These are phyloP conservation scores for Mizuhopecten yessoensis DNA, from an alignment of 1,140 invertebrate genomes.

Conservation along the genomic window DNA sequence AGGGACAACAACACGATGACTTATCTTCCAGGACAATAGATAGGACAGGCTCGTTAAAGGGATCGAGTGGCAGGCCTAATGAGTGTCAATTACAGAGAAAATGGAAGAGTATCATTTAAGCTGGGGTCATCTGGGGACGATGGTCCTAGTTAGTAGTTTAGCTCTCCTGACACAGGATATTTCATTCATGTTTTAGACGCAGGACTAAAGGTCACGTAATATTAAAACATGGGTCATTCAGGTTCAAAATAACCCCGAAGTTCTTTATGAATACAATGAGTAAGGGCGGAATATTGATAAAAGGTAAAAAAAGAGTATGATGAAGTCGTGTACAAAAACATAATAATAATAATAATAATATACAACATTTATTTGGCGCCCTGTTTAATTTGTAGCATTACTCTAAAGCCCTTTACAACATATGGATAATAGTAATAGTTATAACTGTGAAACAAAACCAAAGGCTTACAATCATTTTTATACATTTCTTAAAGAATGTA, in stretches of 20 bases:
- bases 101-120: slow-evolving; percentile 32
- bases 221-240: not conserved
- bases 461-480: too few species aligned
- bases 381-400: too few species aligned
- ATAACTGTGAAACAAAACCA: too few species aligned
- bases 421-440: too few species aligned
- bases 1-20: not conserved
- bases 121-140: slow-evolving; percentile 22
- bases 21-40: not conserved
- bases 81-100: slow-evolving; percentile 34
- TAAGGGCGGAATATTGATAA: not conserved
- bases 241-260: not conserved
- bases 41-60: slow-evolving; percentile 31
- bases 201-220: not conserved
- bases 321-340: not conserved
- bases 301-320: too few species aligned
- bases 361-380: too few species aligned
- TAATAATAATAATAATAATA: too few species aligned
- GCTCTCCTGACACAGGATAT: not conserved
- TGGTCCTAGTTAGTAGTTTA: not conserved
- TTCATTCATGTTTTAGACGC: slow-evolving; percentile 34
- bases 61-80: slow-evolving; percentile 31
- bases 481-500: too few species aligned
- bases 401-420: too few species aligned
- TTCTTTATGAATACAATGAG: not conserved